A percentile compares a stretch with the other conserved stretches of the same genome.
These are phyloP conservation scores for Phyllostomus hastatus DNA, from an alignment of 2,113 vertebrate species.

Conservation along the genomic window DNA sequence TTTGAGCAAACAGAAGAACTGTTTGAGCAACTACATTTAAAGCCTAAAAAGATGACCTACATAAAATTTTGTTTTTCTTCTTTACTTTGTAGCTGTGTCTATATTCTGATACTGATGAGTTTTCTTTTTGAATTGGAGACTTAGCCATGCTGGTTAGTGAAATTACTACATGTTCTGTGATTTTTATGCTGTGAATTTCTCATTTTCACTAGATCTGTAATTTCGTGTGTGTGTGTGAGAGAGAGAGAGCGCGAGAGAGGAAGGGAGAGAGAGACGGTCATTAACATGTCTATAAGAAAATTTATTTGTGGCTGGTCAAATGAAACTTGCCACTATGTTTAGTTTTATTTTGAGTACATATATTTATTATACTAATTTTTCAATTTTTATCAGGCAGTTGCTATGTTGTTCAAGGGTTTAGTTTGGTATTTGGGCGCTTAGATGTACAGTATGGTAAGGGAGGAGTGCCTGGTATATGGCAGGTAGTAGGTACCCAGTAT, in stretches of 20 bases:
- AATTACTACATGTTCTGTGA: background rate
- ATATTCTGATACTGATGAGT: background rate
- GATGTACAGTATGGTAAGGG: background rate
- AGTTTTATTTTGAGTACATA: background rate
- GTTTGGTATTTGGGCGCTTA: background rate
- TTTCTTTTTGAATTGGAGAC: slow-evolving; percentile 20
- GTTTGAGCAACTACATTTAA: slow-evolving; percentile 39
- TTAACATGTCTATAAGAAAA: background rate
- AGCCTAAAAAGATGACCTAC: slow-evolving; percentile 9
- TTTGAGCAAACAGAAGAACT: slow-evolving; percentile 35
- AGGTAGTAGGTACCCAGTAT: background rate
- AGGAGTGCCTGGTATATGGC: background rate
- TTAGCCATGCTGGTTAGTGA: background rate
- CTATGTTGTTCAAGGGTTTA: background rate
- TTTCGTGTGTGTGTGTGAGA: background rate
- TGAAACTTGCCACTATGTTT: background rate
- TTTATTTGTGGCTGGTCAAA: background rate
- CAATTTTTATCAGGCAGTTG: background rate
- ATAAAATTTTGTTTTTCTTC: background rate
- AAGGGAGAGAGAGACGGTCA: background rate
- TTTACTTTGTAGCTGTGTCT: background rate
- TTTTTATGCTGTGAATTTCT: slow-evolving; percentile 17
- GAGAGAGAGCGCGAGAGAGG: background rate
- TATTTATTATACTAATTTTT: slow-evolving; percentile 16
- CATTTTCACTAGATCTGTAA: background rate